Evolutionary conservation across 2,888 invertebrate genomes (phyloP).

Genomic region (Rhagonycha lutea): DNA sequence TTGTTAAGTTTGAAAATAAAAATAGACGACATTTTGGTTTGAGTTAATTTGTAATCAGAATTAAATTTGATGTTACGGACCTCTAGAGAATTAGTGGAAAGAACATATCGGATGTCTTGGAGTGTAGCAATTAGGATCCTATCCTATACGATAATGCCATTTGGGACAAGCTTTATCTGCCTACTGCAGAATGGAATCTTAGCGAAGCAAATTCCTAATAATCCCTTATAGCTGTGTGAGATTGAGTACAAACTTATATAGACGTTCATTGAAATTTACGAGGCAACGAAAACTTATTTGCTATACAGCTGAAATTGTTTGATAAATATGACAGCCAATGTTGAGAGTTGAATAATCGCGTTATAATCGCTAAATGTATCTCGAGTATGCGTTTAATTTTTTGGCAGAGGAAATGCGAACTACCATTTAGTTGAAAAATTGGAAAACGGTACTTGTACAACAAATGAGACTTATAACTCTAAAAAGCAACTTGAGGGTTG

Average conservation of each 20-base stretch:
- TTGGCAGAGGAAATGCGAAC: background rate
- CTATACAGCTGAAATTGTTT: conserved; percentile 12
- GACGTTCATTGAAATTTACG: conserved; percentile 24
- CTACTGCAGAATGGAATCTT: conserved; percentile 14
- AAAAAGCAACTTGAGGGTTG: background rate
- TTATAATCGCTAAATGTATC: background rate
- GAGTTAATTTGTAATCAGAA: background rate
- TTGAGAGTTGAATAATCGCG: conserved; percentile 9
- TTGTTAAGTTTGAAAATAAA: background rate
- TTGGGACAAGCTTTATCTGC: conserved; percentile 24
- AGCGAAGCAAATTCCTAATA: conserved; percentile 25
- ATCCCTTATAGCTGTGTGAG: conserved; percentile 21
- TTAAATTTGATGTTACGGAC: background rate
- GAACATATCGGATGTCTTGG: conserved; percentile 8
- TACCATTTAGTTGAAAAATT: background rate
- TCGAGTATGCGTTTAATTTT: background rate
- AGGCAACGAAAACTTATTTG: conserved; percentile 13
- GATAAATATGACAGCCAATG: conserved; percentile 15
- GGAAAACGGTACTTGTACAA: background rate
- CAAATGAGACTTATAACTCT: background rate
- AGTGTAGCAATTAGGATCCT: conserved; percentile 22
- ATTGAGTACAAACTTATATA: conserved; percentile 20
- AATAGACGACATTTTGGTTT: background rate
- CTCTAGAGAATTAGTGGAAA: background rate
- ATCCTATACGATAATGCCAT: conserved; percentile 22